Percentiles rank a stretch among this genome's conserved stretches.
phyloP scores from a whole-genome alignment of 2,113 vertebrate genomes.

The Leiothrix lutea region DNA sequence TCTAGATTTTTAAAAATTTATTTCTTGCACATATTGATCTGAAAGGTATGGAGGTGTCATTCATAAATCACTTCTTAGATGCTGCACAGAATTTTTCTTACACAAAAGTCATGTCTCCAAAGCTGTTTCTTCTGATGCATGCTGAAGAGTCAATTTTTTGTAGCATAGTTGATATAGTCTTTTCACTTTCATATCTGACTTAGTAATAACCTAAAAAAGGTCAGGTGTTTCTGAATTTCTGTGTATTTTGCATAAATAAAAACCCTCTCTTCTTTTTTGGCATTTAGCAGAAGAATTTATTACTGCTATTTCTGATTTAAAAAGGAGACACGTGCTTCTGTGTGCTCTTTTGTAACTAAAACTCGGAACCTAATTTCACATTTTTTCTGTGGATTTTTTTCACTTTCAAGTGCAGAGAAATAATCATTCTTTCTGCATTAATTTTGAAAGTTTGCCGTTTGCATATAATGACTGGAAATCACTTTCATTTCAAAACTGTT shows the following conservation, averaged over 20 bases:
- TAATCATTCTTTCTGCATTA: neutral
- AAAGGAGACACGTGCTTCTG: neutral
- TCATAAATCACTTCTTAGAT: neutral
- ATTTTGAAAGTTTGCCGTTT: neutral
- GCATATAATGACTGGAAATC: neutral
- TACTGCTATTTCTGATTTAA: neutral
- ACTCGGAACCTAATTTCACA: neutral
- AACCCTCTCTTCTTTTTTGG: fast-evolving
- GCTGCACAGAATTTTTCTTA: neutral
- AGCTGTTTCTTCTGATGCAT: neutral
- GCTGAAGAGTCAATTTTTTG: neutral
- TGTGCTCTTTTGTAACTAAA: neutral
- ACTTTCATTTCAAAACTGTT: neutral
- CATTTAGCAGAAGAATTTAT: neutral
- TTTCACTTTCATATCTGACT: neutral
- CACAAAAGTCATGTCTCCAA: neutral
- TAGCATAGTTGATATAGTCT: neutral
- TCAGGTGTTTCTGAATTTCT: neutral
- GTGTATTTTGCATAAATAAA: neutral
- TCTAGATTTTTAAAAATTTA: neutral
- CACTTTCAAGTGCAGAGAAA: neutral
- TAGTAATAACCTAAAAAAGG: neutral
- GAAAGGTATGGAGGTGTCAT: neutral
- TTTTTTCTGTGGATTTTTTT: slow-evolving; percentile 15
- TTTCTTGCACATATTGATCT: neutral